Evolutionary conservation across 2,113 vertebrate genomes (phyloP), one percentile per base, ranked within the genome.

Genomic region (Aspidoscelis tigris): DNA sequence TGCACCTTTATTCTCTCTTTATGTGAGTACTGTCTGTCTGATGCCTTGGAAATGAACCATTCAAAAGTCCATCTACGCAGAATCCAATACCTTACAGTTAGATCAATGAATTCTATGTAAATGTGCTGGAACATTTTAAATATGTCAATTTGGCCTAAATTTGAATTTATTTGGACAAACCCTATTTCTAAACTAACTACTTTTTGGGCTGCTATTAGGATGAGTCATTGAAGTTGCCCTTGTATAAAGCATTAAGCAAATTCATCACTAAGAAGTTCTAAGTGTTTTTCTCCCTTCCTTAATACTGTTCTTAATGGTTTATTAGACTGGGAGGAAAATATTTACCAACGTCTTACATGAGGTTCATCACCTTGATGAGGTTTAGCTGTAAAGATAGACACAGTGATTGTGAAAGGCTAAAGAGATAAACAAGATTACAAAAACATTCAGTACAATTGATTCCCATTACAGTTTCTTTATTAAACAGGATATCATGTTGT

Each of bases 311-410:
- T 73, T 72, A 64, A 61, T 82, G 39, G 70, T 61, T 61, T 73
- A 82, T 82, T 82, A 73, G n/a, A n/a, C n/a, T 55, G 53, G 39
- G 33, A 82, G 6, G 39, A 64, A 82, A 82, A 82, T 61, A 64
- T 82, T 73, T 82, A 73, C 69, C 61, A 50, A 68, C 58, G 33
- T 12, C 39, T 81, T 82, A 82, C 11, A 82, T 82, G 69, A 73
- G 20, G 73, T 82, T 73, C 44, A 73, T 73, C 53, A 43, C 14
- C 64, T 68, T 81, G 79, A 81, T 71, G 69, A 58, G 50, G 39
- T 81, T 81, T 81, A 43, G 47, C 50, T 72, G 53, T 72, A 81
- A 73, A 21, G 72, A 47, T 61, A 72, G 80, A 43, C 68, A 81
- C 39, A 61, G 3, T 73, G 69, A 73, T 82, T 61, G 70, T 73